Evolutionary conservation across 2,797 vertebrate species (phyloP), one percentile per base, ranked within the genome.

Genomic region (Poeciliopsis paucimaculata): DNA sequence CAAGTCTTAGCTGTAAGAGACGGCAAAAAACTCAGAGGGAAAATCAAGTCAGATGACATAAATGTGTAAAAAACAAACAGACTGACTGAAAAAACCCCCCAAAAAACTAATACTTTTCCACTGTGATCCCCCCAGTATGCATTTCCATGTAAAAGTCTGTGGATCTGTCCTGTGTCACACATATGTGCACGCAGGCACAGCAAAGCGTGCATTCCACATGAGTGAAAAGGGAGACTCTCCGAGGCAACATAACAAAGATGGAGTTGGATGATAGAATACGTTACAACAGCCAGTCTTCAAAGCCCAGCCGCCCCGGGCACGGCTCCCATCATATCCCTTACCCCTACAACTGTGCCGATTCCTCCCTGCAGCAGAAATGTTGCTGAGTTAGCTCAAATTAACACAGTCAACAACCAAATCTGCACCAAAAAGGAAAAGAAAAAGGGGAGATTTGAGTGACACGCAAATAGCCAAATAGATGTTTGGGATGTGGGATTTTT

Each of bases 281-380:
- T 90, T 91, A 88, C 74, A 82, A 87, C 89, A 92, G 93, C 92
- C 90, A 94, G 87, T 90, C 89, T 93, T 88, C 85, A 85, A 31
- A 34, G 76, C 15, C 78, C 90, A 15, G 68, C 51, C 46, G 2
- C 34, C 47, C 20, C 15, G 1, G 13, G 49, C 10, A 1, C 39
- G 26, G 60, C 80, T 49, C 77, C n/a, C 55, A 64, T 16, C 76
- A 70, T 34, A 79, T 72, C 72, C 82, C 62, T n/a, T 41, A 20
- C n/a, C 10, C 18, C 34, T 31, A 16, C 53, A 20, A 12, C 73
- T 36, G 16, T 41, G 46, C 82, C 51, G 45, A 75, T 73, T 82
- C 75, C 43, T 55, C 82, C 76, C 85, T 73, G 68, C 73, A 82
- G 83, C 62, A 2, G 28, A 73, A 86, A 83, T 76, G 83, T 89